Percentiles rank a stretch among this genome's conserved stretches.
Evolutionary conservation across 2,113 vertebrate genomes (phyloP).

Genomic region (Archilochus colubris): DNA sequence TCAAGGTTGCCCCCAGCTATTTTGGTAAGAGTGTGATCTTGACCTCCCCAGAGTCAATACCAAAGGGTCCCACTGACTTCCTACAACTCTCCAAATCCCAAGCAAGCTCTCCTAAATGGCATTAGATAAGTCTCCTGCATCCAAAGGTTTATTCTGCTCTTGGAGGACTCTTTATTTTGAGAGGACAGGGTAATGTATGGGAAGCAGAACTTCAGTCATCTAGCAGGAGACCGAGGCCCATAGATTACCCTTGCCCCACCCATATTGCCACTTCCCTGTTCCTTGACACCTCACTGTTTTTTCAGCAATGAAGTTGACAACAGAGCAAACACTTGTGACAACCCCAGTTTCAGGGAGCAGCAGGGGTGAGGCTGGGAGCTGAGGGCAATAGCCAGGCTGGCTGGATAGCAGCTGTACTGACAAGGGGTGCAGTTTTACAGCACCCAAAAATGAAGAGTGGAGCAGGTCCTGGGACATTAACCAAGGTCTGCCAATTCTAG

Average conservation of each 20-base stretch:
- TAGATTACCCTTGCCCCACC: neutral
- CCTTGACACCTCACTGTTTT: neutral
- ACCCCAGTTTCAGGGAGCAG: neutral
- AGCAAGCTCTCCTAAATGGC: neutral
- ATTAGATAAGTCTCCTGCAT: neutral
- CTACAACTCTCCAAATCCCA: neutral
- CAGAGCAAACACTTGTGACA: neutral
- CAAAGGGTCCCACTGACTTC: neutral
- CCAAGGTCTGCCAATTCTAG: neutral
- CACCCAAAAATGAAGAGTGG: neutral
- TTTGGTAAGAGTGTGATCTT: neutral
- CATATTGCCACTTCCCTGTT: neutral
- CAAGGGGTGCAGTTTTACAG: neutral
- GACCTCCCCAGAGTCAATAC: neutral
- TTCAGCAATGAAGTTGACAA: neutral
- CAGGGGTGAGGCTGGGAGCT: neutral
- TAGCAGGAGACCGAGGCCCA: neutral
- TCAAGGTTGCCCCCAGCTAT: neutral
- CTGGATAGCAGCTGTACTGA: neutral
- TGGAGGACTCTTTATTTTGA: neutral
- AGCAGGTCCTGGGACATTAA: neutral
- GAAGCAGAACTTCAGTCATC: neutral
- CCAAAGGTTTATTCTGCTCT: neutral
- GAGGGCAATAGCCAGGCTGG: neutral
- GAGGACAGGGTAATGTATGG: neutral